These are phyloP conservation scores for Limenitis camilla DNA, from an alignment of 2,888 invertebrate genomes.

Conservation along the genomic window DNA sequence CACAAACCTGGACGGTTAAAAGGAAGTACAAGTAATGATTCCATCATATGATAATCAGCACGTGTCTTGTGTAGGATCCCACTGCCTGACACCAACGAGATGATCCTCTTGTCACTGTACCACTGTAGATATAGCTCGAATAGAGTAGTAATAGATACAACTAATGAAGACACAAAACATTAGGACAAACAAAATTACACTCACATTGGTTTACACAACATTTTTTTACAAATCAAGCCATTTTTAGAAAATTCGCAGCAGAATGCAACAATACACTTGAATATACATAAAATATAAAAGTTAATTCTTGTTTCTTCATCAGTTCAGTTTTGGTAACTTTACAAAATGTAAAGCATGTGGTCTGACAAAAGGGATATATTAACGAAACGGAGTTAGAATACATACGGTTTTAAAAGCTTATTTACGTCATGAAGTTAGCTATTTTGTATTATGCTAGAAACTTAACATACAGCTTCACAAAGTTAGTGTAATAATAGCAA, in stretches of 20 bases:
- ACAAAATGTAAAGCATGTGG: conserved; percentile 18
- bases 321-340: conserved; percentile 18
- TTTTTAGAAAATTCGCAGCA: background rate
- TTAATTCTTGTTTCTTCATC: conserved; percentile 29
- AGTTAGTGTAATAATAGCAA: conserved; percentile 8
- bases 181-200: conserved; percentile 20
- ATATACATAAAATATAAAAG: background rate
- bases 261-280: conserved; percentile 2
- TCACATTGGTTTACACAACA: conserved; percentile 3
- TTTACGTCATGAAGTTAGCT: conserved; percentile 7
- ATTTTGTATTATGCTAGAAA: conserved; percentile 2
- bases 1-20: conserved; percentile 59
- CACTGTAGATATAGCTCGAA: conserved; percentile 46
- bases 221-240: background rate
- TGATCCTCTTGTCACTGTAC: conserved; percentile 46
- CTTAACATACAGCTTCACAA: conserved; percentile 11
- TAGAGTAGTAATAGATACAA: conserved; percentile 41
- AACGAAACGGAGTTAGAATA: conserved; percentile 22
- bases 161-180: conserved; percentile 37
- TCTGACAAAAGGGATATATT: conserved; percentile 18
- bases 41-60: conserved; percentile 66
- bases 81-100: conserved; percentile 40
- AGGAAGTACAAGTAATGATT: conserved; percentile 74
- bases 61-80: conserved; percentile 70
- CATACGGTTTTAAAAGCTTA: conserved; percentile 11